Evolutionary conservation across 2,797 vertebrate species (phyloP), one percentile per base, ranked within the genome.

Genomic region (Enteromius argenteus): DNA sequence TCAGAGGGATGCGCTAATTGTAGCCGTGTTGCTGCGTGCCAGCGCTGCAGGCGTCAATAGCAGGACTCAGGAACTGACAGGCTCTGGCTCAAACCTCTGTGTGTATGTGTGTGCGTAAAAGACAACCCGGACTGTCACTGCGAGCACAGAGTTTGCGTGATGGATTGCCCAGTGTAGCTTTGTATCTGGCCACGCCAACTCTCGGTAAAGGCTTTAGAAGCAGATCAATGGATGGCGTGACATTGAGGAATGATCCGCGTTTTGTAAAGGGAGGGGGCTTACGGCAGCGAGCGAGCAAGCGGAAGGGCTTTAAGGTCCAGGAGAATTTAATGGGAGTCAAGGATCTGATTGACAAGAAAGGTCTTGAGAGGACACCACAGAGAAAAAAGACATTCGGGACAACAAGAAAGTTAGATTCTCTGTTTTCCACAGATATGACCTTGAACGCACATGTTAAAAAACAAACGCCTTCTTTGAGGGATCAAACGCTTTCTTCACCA

Each of bases 161-260:
- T 95, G 94, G 94, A 95, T 95, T 94, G 93, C 95, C 93, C 92
- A 84, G 92, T 92, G 93, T 94, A 92, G 93, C 93, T 94, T 94
- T 95, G 93, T 96, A 94, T 96, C 94, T 94, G 94, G 94, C 93
- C 93, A 92, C 92, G 92, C 90, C 91, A 92, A 94, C 93, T 94
- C 91, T 92, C 91, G 90, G 92, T 94, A 93, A 92, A 91, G 91
- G 92, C 93, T 94, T 95, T 93, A 94, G 94, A 93, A 94, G 93
- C 92, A 84, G 93, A 95, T 94, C 94, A 88, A 95, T 96, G 94
- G 90, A 94, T 93, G 93, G 90, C 88, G 91, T 94, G 96, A 94
- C 91, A 85, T 87, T 96, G 95, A 96, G 92, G 92, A 94, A 95
- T 95, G 95, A 95, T 95, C 89, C 51, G 23, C 89, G 91, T 93